These are phyloP conservation scores for Scomberomorus guttatus DNA, from an alignment of 2,797 vertebrate genomes.

Conservation along the genomic window DNA sequence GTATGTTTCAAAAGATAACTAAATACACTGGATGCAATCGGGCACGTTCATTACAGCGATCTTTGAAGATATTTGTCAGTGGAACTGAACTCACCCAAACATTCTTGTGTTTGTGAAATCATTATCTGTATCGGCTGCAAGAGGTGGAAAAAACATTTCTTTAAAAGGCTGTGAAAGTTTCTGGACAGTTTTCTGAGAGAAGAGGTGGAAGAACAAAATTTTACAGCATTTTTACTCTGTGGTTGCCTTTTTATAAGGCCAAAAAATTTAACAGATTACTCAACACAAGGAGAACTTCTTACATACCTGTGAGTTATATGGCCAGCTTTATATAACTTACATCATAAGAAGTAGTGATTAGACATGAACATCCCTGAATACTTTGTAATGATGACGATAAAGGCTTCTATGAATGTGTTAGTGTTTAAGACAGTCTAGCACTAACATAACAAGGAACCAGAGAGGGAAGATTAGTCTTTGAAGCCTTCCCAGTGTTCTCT, in stretches of 20 bases:
- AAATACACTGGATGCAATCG: neutral
- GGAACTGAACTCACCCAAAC: neutral
- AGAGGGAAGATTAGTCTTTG: neutral
- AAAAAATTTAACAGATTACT: slow-evolving; percentile 37
- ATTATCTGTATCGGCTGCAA: neutral
- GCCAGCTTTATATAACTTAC: slow-evolving; percentile 1
- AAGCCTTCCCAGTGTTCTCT: neutral
- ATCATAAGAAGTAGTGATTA: neutral
- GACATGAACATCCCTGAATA: neutral
- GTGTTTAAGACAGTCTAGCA: neutral
- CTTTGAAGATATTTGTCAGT: neutral
- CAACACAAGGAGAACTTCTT: neutral
- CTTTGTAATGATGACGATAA: neutral
- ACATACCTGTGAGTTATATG: neutral
- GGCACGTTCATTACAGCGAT: neutral
- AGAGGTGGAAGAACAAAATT: neutral
- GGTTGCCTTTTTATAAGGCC: neutral
- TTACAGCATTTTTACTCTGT: too few species aligned
- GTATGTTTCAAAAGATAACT: neutral
- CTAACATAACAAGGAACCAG: neutral
- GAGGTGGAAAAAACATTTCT: neutral
- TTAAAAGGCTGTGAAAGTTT: neutral
- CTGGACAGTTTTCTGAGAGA: slow-evolving; percentile 1
- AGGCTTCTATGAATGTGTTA: neutral
- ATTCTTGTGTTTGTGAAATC: slow-evolving; percentile 2